These are phyloP conservation scores for Pelusios castaneus DNA, from an alignment of 2,113 vertebrate genomes.

Conservation along the genomic window DNA sequence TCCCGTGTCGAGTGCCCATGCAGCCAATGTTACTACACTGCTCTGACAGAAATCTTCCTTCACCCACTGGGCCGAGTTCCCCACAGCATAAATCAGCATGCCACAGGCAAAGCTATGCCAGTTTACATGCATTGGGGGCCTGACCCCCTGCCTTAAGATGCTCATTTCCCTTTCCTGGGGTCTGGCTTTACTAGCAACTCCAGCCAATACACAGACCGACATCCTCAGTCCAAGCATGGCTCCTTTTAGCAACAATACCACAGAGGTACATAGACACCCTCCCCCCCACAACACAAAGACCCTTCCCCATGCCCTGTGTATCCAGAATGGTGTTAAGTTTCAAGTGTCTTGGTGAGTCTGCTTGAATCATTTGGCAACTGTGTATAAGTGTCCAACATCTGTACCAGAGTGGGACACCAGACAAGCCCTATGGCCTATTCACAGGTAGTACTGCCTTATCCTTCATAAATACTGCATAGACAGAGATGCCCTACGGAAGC, in stretches of 20 bases:
- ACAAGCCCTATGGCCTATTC: neutral
- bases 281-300: neutral
- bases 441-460: neutral
- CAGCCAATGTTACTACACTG: rapidly evolving
- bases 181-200: neutral
- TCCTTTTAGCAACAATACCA: neutral
- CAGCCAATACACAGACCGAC: neutral
- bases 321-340: slow-evolving; percentile 11
- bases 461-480: slow-evolving; percentile 27
- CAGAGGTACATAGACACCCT: too few relatives aligned
- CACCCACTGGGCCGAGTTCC: neutral
- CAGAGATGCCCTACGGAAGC: neutral
- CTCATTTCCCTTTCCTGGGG: neutral
- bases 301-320: neutral
- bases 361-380: slow-evolving; percentile 46
- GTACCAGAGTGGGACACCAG: slow-evolving; percentile 17
- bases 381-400: slow-evolving; percentile 36
- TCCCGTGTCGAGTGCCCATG: neutral
- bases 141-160: neutral
- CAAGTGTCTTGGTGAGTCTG: slow-evolving; percentile 47
- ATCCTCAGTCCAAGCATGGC: neutral
- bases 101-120: neutral
- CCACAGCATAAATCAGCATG: neutral
- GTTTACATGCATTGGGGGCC: neutral
- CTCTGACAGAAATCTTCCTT: neutral